Percentiles rank a stretch among this genome's conserved stretches.
Evolutionary conservation across 1,140 invertebrate genomes (phyloP).

Genomic region (Scaptomyza montana): DNA sequence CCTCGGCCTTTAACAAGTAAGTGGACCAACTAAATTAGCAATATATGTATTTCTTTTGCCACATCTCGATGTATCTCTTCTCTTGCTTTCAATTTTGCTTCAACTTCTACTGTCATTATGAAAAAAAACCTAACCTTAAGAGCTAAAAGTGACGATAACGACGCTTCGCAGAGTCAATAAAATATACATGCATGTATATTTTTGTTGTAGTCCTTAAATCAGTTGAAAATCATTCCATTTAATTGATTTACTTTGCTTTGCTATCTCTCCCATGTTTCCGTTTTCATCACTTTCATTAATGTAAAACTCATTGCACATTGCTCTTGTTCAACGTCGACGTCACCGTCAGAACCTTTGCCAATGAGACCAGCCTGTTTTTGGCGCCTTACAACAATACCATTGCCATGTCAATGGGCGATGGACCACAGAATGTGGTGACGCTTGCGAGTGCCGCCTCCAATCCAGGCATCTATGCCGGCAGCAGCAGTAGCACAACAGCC

Average conservation of each 20-base stretch:
- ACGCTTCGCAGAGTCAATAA: constrained; percentile 62
- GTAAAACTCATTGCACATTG: constrained; percentile 24
- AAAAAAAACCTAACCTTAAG: constrained; percentile 31
- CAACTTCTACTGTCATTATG: background rate
- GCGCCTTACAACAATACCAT: constrained; percentile 87
- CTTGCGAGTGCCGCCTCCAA: constrained; percentile 66
- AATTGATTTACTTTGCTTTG: constrained; percentile 27
- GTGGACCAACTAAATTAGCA: constrained; percentile 42
- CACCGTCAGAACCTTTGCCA: constrained; percentile 87
- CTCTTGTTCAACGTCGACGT: constrained; percentile 38
- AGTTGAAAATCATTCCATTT: background rate
- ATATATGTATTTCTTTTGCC: constrained; percentile 25
- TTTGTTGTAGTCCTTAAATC: background rate
- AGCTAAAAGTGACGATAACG: constrained; percentile 53
- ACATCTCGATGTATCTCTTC: constrained; percentile 49
- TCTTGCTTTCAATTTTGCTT: constrained; percentile 47
- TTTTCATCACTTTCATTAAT: constrained; percentile 5
- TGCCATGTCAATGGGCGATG: constrained; percentile 56
- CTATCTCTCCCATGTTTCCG: constrained; percentile 5
- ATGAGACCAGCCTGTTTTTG: constrained; percentile 90
- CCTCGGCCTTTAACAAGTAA: constrained; percentile 93
- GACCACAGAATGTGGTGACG: constrained; percentile 45
- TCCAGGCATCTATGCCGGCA: constrained; percentile 68
- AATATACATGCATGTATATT: background rate
- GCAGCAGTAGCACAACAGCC: constrained; percentile 43